These are phyloP conservation scores for Pandion haliaetus DNA, from an alignment of 2,113 vertebrate genomes.

Conservation along the genomic window DNA sequence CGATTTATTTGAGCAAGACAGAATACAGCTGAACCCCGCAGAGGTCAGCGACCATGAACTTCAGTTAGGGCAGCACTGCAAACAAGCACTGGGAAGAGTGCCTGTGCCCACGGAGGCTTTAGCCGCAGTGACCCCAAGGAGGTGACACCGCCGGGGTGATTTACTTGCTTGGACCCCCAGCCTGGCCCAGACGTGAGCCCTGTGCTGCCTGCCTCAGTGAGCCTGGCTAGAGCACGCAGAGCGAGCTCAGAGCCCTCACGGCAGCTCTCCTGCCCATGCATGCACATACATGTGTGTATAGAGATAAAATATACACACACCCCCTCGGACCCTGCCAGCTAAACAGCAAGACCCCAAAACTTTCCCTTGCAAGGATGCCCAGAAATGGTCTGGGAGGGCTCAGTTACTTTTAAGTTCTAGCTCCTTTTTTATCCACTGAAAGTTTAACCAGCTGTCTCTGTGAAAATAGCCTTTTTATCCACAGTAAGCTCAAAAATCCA, in stretches of 20 bases:
- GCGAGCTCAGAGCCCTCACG: neutral
- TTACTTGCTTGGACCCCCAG: fast-evolving
- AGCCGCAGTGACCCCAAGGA: neutral
- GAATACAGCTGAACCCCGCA: neutral
- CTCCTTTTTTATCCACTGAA: neutral
- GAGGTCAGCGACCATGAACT: neutral
- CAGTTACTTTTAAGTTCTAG: neutral
- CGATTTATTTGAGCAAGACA: neutral
- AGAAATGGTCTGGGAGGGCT: neutral
- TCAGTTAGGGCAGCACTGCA: neutral
- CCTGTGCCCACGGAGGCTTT: neutral
- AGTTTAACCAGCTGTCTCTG: neutral
- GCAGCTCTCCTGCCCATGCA: neutral
- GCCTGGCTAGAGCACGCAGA: neutral
- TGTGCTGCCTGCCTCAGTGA: neutral
- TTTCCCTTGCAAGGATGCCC: neutral
- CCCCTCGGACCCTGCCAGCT: neutral
- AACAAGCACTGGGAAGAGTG: neutral
- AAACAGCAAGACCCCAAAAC: neutral
- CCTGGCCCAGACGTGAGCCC: neutral
- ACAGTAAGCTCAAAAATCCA: neutral
- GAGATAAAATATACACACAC: neutral
- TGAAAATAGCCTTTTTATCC: neutral
- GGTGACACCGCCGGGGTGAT: neutral
- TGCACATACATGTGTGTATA: fast-evolving